Conservation (phyloP, 2,797 vertebrate species). For the Chelidonichthys spinosus region DNA sequence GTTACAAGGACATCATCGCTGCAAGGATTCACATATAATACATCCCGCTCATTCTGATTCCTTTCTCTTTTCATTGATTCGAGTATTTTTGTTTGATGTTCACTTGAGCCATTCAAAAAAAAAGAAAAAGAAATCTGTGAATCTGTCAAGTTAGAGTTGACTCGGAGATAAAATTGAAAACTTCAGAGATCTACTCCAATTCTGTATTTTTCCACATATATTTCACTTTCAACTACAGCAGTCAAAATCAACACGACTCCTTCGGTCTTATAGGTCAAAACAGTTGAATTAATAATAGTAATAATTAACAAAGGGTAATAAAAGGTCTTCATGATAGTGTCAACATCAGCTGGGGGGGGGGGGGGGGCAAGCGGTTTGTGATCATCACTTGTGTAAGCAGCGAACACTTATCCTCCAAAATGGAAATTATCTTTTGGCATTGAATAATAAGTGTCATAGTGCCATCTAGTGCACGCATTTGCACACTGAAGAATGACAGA, state of each 20-base stretch:
- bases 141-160: constrained; percentile 30
- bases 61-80: constrained; percentile 65
- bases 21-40: constrained; percentile 75
- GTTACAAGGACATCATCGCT: constrained; percentile 78
- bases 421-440: constrained; percentile 53
- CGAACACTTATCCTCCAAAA: constrained; percentile 58
- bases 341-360: constrained; percentile 65
- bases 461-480: constrained; percentile 81
- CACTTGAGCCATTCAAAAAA: constrained; percentile 41
- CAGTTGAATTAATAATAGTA: constrained; percentile 4
- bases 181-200: constrained; percentile 24
- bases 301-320: no score
- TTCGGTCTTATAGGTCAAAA: constrained; percentile 50
- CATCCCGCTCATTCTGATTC: constrained; percentile 65
- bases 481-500: constrained; percentile 65
- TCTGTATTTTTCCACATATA: constrained; percentile 15
- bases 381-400: constrained; percentile 67
- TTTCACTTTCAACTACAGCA: constrained; percentile 5
- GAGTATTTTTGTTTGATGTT: constrained; percentile 58
- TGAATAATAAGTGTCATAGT: constrained; percentile 83
- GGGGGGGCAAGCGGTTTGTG: constrained; percentile 69
- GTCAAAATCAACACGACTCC: constrained; percentile 22
- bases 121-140: constrained; percentile 14
- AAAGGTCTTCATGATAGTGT: constrained; percentile 46
- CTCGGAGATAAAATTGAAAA: constrained; percentile 33